These are phyloP conservation scores for Parnassius mnemosyne DNA, from an alignment of 2,888 invertebrate genomes.

Conservation along the genomic window DNA sequence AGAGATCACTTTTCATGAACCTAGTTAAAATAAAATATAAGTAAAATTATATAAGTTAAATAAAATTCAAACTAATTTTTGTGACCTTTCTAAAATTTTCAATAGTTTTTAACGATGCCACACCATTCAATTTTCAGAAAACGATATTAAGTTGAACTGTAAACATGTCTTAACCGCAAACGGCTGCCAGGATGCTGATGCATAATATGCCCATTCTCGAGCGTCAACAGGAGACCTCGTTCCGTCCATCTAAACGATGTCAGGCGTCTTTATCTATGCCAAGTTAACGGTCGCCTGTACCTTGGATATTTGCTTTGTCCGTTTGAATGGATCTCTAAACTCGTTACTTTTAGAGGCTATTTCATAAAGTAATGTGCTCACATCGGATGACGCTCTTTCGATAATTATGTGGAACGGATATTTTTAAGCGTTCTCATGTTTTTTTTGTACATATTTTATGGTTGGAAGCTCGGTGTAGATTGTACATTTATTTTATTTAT, in stretches of 20 bases:
- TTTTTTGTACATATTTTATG: slow-evolving; percentile 10
- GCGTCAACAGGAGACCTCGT: slow-evolving; percentile 36
- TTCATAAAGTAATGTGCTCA: slow-evolving; percentile 14
- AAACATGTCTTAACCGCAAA: background rate
- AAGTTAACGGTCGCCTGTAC: slow-evolving; percentile 60
- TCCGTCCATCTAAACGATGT: slow-evolving; percentile 54
- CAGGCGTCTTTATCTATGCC: slow-evolving; percentile 60
- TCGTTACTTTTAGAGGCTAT: slow-evolving; percentile 36
- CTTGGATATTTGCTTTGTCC: slow-evolving; percentile 57
- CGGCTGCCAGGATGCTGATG: slow-evolving; percentile 13
- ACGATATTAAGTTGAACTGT: background rate
- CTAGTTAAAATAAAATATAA: too few relatives aligned
- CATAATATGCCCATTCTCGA: slow-evolving; percentile 9
- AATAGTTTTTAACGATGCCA: background rate
- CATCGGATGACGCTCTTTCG: slow-evolving; percentile 1
- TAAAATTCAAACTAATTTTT: background rate
- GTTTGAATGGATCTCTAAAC: slow-evolving; percentile 41
- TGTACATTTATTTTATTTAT: too few relatives aligned
- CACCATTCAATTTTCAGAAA: background rate
- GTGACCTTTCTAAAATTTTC: background rate
- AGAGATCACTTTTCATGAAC: too few relatives aligned
- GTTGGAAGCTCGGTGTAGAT: slow-evolving; percentile 1
- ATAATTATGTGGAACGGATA: slow-evolving; percentile 14
- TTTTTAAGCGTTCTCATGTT: slow-evolving; percentile 2
- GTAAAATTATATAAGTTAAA: too few relatives aligned